Evolutionary conservation across 2,113 vertebrate genomes (phyloP).

Genomic region (Chamaetylas fuelleborni): DNA sequence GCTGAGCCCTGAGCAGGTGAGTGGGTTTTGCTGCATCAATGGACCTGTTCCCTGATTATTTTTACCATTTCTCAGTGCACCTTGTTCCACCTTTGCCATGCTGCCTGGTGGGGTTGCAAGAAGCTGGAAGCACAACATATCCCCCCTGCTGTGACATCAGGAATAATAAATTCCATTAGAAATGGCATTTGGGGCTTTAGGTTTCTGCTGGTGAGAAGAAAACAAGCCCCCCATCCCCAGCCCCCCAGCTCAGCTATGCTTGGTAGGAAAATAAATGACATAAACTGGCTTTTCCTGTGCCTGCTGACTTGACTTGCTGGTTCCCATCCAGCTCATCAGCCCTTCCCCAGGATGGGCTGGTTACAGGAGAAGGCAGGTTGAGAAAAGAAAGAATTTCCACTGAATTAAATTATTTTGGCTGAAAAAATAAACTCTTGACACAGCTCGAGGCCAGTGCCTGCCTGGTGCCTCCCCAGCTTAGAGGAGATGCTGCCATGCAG

Average conservation of each 20-base stretch:
- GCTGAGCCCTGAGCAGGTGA: neutral
- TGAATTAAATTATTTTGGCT: neutral
- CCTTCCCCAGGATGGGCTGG: neutral
- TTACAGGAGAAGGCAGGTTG: neutral
- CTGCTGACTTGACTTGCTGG: neutral
- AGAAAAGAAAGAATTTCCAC: neutral
- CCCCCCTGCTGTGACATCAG: neutral
- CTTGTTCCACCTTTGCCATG: neutral
- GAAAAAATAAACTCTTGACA: neutral
- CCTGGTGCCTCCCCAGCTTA: neutral
- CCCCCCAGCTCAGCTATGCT: neutral
- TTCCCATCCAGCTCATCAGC: neutral
- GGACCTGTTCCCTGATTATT: neutral
- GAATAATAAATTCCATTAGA: neutral
- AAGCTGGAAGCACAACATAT: neutral
- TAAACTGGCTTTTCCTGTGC: slow-evolving; percentile 32
- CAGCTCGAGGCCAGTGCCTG: neutral
- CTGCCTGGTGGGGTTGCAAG: neutral
- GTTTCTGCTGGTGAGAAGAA: neutral
- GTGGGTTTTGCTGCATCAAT: neutral
- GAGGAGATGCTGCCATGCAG: neutral
- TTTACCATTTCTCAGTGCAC: neutral
- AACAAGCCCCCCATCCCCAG: no score
- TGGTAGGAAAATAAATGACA: slow-evolving; percentile 33
- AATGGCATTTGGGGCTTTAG: neutral